Conservation (phyloP, 2,888 invertebrate species). For the Sceliomorpha sp. region DNA sequence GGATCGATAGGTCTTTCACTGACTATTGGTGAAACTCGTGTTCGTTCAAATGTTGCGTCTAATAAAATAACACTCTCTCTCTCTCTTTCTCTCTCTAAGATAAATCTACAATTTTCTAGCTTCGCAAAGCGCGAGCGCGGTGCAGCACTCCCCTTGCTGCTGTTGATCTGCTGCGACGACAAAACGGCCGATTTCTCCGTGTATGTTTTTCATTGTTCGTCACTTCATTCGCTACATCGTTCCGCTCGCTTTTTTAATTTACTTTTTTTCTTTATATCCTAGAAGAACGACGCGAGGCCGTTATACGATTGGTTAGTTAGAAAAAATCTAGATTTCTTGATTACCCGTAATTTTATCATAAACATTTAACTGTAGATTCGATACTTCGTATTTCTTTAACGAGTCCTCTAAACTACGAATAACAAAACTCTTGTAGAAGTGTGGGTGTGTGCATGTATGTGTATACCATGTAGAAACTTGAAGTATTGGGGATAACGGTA, state of each 20-base stretch:
- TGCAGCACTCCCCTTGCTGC: no score
- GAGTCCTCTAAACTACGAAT: slow-evolving; percentile 52
- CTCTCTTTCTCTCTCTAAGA: no score
- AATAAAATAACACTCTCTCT: slow-evolving; percentile 2
- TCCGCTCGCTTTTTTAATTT: slow-evolving; percentile 8
- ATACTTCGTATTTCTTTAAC: slow-evolving; percentile 55
- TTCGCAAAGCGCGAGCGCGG: background rate
- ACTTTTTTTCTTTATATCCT: slow-evolving; percentile 51
- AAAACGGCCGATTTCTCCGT: slow-evolving; percentile 11
- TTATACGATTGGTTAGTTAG: slow-evolving; percentile 75
- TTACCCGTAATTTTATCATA: slow-evolving; percentile 80
- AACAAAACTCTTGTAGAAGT: slow-evolving; percentile 58
- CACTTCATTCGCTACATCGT: background rate
- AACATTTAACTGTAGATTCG: slow-evolving; percentile 77
- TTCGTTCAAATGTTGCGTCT: background rate
- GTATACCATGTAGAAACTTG: slow-evolving; percentile 11
- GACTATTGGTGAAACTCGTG: background rate
- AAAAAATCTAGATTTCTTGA: slow-evolving; percentile 79
- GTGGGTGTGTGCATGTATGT: slow-evolving; percentile 30
- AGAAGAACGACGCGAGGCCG: slow-evolving; percentile 73
- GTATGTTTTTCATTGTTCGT: background rate
- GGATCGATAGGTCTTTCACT: slow-evolving; percentile 4
- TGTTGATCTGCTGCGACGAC: background rate
- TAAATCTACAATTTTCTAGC: background rate
- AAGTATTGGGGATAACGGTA: background rate